Evolutionary conservation across 2,888 invertebrate species (phyloP).

Genomic region (Sinelater perroti): DNA sequence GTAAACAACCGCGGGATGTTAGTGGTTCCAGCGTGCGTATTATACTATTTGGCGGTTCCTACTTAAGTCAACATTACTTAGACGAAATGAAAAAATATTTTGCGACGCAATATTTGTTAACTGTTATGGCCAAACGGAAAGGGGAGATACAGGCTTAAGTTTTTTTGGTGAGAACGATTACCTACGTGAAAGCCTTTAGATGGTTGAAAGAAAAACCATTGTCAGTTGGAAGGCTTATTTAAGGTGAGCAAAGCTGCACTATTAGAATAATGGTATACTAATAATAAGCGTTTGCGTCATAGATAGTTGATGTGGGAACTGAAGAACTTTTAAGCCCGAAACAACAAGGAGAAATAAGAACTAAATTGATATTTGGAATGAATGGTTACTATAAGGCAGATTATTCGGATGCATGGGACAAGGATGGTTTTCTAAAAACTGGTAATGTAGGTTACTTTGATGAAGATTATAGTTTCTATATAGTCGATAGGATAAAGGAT

Average conservation of each 20-base stretch:
- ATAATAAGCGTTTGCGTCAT: slow-evolving; percentile 44
- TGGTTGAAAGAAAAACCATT: neutral
- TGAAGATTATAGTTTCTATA: slow-evolving; percentile 59
- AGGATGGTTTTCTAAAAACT: slow-evolving; percentile 61
- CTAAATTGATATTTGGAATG: slow-evolving; percentile 55
- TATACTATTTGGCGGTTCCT: neutral
- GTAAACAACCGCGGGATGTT: neutral
- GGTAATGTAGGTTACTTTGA: slow-evolving; percentile 64
- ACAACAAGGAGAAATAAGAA: slow-evolving; percentile 63
- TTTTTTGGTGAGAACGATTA: too few species aligned
- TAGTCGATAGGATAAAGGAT: slow-evolving; percentile 61
- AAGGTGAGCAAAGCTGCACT: neutral
- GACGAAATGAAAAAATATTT: neutral
- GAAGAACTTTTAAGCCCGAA: slow-evolving; percentile 60
- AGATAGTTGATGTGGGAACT: slow-evolving; percentile 62
- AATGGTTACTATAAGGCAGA: slow-evolving; percentile 62
- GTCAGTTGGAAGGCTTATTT: neutral
- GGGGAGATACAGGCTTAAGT: neutral
- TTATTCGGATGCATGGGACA: slow-evolving; percentile 56
- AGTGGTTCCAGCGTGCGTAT: neutral
- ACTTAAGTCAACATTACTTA: neutral
- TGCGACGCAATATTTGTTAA: neutral
- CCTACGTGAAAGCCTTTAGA: neutral
- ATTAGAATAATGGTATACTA: neutral
- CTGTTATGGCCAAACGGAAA: neutral